Conservation (phyloP, 2,888 invertebrate genomes). For the Troilus luridus region DNA sequence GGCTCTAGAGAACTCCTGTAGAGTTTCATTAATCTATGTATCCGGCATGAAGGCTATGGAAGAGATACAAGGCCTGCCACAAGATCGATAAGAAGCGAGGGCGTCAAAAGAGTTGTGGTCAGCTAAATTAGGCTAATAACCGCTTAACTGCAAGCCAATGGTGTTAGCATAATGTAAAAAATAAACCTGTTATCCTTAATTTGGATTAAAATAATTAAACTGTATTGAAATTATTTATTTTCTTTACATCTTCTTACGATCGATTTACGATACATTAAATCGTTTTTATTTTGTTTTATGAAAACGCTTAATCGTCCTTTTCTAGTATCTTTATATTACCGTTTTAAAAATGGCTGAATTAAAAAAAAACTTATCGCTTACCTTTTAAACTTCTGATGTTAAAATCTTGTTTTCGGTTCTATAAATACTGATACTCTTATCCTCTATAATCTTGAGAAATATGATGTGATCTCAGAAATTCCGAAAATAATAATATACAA, state of each 20-base stretch:
- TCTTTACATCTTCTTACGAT: no score
- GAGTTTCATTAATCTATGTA: neutral
- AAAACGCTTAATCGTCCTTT: no score
- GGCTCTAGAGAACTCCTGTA: neutral
- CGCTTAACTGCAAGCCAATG: neutral
- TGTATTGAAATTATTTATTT: neutral
- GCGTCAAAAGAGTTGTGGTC: slow-evolving; percentile 17
- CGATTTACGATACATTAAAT: no score
- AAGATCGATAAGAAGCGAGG: neutral
- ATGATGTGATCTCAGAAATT: no score
- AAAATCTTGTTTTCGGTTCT: no score
- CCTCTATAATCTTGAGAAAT: no score
- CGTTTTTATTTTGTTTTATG: no score
- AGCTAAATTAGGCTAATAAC: neutral
- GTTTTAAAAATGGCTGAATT: no score
- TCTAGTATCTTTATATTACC: no score
- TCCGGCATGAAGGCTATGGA: neutral
- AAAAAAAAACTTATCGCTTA: no score
- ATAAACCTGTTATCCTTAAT: neutral
- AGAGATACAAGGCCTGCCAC: neutral
- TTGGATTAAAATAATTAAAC: neutral
- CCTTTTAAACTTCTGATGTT: no score
- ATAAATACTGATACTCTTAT: no score
- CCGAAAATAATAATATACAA: neutral
- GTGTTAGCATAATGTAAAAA: neutral